phyloP scores from a whole-genome alignment of 2,888 invertebrate genomes.

The Oxytorus armatus region DNA sequence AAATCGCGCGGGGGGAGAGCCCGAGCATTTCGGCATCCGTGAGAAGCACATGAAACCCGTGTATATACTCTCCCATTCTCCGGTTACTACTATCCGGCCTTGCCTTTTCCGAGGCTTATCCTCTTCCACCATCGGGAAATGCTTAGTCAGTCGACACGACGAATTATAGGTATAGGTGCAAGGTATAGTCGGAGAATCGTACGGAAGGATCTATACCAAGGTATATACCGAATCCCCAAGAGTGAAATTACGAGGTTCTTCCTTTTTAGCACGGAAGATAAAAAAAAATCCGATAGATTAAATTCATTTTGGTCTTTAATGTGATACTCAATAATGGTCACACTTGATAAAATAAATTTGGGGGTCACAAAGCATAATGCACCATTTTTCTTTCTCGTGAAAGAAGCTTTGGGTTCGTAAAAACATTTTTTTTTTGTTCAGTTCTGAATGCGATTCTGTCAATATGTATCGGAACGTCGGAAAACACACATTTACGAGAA shows the following conservation, averaged over 20 bases:
- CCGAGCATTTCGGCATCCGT: constrained; percentile 69
- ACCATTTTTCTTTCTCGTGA: no score
- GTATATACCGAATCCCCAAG: constrained; percentile 20
- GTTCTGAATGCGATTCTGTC: no score
- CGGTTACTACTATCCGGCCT: constrained; percentile 30
- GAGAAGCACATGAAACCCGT: constrained; percentile 59
- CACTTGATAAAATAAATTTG: no score
- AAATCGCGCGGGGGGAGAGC: constrained; percentile 68
- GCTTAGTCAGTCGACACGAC: constrained; percentile 78
- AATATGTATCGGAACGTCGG: no score
- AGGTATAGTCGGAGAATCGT: constrained; percentile 19
- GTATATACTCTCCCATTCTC: constrained; percentile 1
- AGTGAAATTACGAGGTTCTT: constrained; percentile 46
- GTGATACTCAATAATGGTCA: constrained; percentile 12
- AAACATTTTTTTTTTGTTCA: no score
- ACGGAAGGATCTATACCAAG: no score
- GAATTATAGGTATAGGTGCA: constrained; percentile 72
- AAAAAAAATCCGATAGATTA: constrained; percentile 26
- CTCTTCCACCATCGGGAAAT: constrained; percentile 71
- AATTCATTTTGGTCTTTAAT: neutral
- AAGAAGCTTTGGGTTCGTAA: no score
- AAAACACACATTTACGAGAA: no score
- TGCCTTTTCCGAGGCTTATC: constrained; percentile 65
- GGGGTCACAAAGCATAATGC: neutral
- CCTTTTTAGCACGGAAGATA: constrained; percentile 25